Percentiles rank a stretch among this genome's conserved stretches.
phyloP scores from a whole-genome alignment of 2,113 vertebrate species.

The Podiceps cristatus region DNA sequence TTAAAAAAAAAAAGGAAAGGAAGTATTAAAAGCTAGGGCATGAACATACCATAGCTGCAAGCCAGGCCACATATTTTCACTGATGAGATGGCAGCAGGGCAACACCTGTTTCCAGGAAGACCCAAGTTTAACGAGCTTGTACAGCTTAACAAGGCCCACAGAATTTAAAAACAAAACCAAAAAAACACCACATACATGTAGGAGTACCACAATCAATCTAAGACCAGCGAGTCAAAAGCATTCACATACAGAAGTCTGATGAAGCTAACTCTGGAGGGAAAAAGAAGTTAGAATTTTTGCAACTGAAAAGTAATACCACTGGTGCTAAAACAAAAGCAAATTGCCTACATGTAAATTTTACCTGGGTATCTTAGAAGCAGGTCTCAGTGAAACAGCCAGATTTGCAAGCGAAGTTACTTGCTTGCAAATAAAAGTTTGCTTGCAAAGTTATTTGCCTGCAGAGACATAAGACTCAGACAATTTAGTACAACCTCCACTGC shows the following conservation, averaged over 20 bases:
- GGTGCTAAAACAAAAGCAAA: background rate
- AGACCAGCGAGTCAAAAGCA: background rate
- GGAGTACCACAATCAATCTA: background rate
- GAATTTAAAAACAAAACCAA: background rate
- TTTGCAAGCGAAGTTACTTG: background rate
- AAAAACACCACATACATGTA: background rate
- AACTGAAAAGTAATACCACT: background rate
- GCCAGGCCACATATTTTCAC: background rate
- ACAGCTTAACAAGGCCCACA: background rate
- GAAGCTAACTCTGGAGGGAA: background rate
- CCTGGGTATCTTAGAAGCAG: background rate
- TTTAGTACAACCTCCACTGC: background rate
- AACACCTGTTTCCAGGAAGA: background rate
- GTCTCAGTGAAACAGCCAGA: background rate
- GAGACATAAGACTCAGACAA: background rate
- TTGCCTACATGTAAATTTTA: background rate
- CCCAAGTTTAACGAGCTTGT: background rate
- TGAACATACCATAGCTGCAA: background rate
- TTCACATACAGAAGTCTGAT: background rate
- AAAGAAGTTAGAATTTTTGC: background rate
- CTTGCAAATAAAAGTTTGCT: background rate
- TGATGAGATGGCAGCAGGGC: background rate
- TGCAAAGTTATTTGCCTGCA: background rate
- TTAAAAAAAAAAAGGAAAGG: accelerated
- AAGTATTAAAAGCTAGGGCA: background rate